These are phyloP conservation scores for Stegastes partitus DNA, from an alignment of 2,113 vertebrate genomes.

Conservation along the genomic window DNA sequence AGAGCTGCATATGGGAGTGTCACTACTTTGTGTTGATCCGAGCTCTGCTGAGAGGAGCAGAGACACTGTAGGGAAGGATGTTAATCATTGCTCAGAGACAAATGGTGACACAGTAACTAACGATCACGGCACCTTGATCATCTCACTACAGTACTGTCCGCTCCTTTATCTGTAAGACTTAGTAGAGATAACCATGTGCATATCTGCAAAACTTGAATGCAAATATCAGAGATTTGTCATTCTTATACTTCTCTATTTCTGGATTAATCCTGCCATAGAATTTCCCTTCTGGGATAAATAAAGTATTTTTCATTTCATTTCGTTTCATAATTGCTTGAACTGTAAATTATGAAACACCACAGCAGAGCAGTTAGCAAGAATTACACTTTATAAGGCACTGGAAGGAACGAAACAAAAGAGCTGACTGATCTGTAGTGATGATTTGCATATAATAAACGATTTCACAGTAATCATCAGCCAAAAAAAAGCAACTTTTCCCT, in stretches of 20 bases:
- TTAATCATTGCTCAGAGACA: slow-evolving; percentile 77
- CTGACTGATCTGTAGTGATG: too few relatives aligned
- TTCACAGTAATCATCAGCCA: background rate
- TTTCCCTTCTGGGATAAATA: too few relatives aligned
- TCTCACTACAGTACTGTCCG: background rate
- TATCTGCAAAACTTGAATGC: background rate
- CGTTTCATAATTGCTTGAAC: background rate
- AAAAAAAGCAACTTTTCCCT: background rate
- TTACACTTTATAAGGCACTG: background rate
- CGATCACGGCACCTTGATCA: slow-evolving; percentile 1
- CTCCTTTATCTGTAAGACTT: slow-evolving; percentile 5
- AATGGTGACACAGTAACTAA: slow-evolving; percentile 12
- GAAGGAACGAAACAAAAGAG: background rate
- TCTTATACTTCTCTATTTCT: background rate
- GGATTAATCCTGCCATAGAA: background rate
- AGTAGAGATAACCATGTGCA: background rate
- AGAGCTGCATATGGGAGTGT: background rate
- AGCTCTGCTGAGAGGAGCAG: background rate
- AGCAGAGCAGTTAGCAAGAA: background rate
- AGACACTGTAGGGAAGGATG: slow-evolving; percentile 19
- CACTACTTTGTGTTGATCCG: slow-evolving; percentile 25
- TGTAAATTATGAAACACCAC: background rate
- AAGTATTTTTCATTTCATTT: too few relatives aligned
- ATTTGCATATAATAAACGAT: background rate
- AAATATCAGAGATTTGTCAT: background rate